A percentile compares a stretch with the other conserved stretches of the same genome.
These are phyloP conservation scores for Neodiprion virginianus DNA, from an alignment of 1,140 invertebrate genomes.

Conservation along the genomic window DNA sequence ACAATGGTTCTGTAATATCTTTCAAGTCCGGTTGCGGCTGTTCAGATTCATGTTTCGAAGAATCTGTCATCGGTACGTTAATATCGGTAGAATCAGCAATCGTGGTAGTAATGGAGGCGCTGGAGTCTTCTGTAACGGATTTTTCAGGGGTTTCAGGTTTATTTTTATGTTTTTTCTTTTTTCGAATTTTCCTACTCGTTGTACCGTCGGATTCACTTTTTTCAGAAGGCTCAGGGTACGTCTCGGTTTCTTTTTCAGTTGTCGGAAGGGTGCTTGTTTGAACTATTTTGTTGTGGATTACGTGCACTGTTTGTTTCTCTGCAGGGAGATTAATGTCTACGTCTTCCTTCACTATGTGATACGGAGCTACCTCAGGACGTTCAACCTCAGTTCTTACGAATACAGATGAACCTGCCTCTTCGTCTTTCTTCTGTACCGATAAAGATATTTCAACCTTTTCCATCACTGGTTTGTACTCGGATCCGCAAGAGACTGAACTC, in stretches of 20 bases:
- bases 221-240: conserved; percentile 41
- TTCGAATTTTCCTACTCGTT: conserved; percentile 55
- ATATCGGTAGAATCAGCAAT: conserved; percentile 70
- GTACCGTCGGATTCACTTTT: conserved; percentile 54
- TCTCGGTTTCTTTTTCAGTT: conserved; percentile 39
- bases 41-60: conserved; percentile 55
- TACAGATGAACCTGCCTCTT: conserved; percentile 38
- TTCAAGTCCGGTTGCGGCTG: conserved; percentile 61
- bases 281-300: conserved; percentile 42
- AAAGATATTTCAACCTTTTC: conserved; percentile 52
- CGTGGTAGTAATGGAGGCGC: conserved; percentile 60
- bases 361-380: conserved; percentile 31
- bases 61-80: conserved; percentile 56
- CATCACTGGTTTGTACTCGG: conserved; percentile 38
- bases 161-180: conserved; percentile 62
- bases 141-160: conserved; percentile 30
- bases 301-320: conserved; percentile 37
- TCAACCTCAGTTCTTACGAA: conserved; percentile 46
- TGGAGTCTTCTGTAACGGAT: conserved; percentile 42
- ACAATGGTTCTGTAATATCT: conserved; percentile 57
- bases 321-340: conserved; percentile 48
- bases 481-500: conserved; percentile 23
- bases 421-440: conserved; percentile 43
- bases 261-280: conserved; percentile 42
- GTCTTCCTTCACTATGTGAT: conserved; percentile 48